Conservation (phyloP, 2,888 invertebrate species). For the Drosophila mercatorum region DNA sequence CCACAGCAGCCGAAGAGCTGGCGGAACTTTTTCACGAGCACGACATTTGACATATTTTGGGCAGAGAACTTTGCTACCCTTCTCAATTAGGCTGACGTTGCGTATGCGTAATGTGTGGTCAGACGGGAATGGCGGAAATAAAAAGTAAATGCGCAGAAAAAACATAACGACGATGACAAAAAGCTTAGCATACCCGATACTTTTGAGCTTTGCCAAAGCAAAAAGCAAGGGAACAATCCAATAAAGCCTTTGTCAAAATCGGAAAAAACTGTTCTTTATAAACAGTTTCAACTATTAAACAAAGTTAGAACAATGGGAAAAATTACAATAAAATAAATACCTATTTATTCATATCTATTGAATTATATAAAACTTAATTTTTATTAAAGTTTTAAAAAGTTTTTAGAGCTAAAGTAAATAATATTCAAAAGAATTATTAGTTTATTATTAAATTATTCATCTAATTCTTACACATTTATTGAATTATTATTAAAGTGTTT, state of each 20-base stretch:
- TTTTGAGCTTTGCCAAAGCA: constrained; percentile 55
- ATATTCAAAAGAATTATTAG: no score
- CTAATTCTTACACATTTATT: no score
- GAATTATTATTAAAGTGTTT: no score
- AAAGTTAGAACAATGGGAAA: not conserved
- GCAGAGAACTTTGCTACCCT: constrained; percentile 68
- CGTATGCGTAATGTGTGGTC: constrained; percentile 69
- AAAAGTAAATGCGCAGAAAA: constrained; percentile 40
- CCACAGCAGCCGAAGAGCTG: constrained; percentile 28
- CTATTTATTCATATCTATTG: no score
- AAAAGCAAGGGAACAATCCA: constrained; percentile 40
- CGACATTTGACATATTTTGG: constrained; percentile 74
- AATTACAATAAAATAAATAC: not conserved
- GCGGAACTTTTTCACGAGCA: constrained; percentile 37
- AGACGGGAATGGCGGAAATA: constrained; percentile 16
- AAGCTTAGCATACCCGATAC: constrained; percentile 51
- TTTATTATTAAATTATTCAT: no score
- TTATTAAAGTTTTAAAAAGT: no score
- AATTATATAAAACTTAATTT: not conserved
- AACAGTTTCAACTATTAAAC: not conserved
- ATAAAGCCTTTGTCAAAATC: constrained; percentile 56
- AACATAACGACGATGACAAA: constrained; percentile 53
- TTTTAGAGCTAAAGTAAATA: no score
- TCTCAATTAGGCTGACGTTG: constrained; percentile 77
- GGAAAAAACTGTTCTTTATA: not conserved